A percentile compares a stretch with the other conserved stretches of the same genome.
These are phyloP conservation scores for Herpetotheres cachinnans DNA, from an alignment of 2,113 vertebrate species.

Conservation along the genomic window DNA sequence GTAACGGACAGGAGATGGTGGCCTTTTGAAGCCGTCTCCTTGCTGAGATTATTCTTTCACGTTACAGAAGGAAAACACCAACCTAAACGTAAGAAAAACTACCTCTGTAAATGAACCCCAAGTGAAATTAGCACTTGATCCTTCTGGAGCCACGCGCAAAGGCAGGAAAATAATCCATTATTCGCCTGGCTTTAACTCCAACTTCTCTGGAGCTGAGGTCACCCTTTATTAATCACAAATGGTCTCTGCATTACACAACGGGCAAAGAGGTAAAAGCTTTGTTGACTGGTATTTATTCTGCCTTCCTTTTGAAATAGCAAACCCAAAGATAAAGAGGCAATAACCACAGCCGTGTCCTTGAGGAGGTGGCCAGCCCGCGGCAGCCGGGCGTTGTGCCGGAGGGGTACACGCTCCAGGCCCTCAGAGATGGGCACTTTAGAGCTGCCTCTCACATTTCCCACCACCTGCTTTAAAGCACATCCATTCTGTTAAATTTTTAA, in stretches of 20 bases:
- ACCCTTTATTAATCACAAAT: neutral
- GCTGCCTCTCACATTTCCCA: neutral
- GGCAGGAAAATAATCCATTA: neutral
- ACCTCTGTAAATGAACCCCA: neutral
- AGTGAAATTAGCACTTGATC: neutral
- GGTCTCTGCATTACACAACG: neutral
- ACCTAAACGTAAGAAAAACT: neutral
- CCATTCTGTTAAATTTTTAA: neutral
- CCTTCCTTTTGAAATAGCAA: neutral
- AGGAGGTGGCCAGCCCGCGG: neutral
- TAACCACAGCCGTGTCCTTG: neutral
- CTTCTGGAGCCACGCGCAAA: neutral
- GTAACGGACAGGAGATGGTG: neutral
- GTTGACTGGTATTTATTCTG: neutral
- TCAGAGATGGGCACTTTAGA: neutral
- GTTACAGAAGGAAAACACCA: neutral
- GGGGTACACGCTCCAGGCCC: neutral
- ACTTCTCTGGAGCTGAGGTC: neutral
- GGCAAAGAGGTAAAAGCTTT: conserved; percentile 8
- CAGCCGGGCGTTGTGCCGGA: fast-evolving
- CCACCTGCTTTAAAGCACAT: neutral
- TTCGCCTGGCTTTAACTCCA: neutral
- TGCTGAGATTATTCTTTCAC: neutral
- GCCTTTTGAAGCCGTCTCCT: neutral
- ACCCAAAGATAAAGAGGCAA: neutral